Evolutionary conservation across 2,797 vertebrate species (phyloP), one percentile per base, ranked within the genome.

Genomic region (Sebastes taczanowskii): DNA sequence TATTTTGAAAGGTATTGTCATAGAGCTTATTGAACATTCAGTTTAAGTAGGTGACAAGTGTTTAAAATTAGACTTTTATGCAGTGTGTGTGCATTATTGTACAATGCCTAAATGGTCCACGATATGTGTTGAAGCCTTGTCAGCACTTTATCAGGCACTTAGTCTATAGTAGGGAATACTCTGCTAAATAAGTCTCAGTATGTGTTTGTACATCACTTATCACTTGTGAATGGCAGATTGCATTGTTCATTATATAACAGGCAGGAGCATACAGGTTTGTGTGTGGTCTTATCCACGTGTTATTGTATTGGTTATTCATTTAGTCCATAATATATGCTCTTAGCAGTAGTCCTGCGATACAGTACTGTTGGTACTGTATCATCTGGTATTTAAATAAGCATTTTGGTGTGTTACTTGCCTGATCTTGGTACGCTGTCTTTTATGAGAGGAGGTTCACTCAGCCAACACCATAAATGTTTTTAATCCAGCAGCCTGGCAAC

Each of bases 401-500:
- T 76, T 78, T 64, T 78, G 55, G 5, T 61, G 67, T 53, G 75
- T 85, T 67, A 87, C 76, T 74, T 38, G 25, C 11, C 61, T 74
- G 59, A 82, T 75, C 68, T 78, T 74, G 25, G 72, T 53, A 56
- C 53, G 62, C 9, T 65, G 52, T 74, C 30, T 84, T 82, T 84
- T 64, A 42, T n/a, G 16, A 77, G 80, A 71, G 20, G 38, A 52
- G 65, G 74, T 78, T 83, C 65, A 77, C 20, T 74, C 35, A 58
- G 66, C 42, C 61, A 80, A 58, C 32, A 66, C 18, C 42, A 38
- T 74, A 74, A 86, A 80, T 79, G 74, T 80, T 82, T 91, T 88
- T 80, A 88, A 87, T 86, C 82, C 77, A 68, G 83, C 83, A 74
- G 79, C 78, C 87, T 87, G 88, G 76, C 82, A 88, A 77, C 78